Evolutionary conservation across 2,888 invertebrate species (phyloP), one percentile per base, ranked within the genome.

Genomic region (Yponomeuta plumbellus): DNA sequence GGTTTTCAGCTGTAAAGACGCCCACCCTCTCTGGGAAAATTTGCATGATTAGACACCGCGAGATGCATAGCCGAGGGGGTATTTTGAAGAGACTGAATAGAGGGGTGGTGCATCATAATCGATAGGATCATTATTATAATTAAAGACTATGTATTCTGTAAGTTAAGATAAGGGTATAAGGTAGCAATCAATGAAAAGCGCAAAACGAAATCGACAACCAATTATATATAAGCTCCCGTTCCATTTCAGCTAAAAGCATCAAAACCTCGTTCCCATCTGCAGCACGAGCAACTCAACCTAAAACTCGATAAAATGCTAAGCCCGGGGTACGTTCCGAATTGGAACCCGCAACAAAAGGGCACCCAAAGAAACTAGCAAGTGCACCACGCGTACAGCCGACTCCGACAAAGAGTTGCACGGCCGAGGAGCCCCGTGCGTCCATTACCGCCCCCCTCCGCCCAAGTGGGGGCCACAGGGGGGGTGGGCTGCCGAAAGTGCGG

Each of bases 361-460:
- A 83, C 84, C 85, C 87, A 88, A 89, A 89, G 90, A 90, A 89
- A 88, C 80, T 84, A 83, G 84, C 85, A 85, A 88, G 88, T 85
- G 86, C 84, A 23, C 64, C 66, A 89, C 88, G 90, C 89, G 86
- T 87, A 83, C 84, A 82, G 80, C 84, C 84, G 78, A 26, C 76
- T 82, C 85, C 84, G 87, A 88, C 86, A 88, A 86, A 87, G 85
- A 82, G 84, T 67, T 68, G 67, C 83, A 84, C 80, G 82, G 80
- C 83, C 81, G 85, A 82, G 81, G 83, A 85, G 86, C 85, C 84
- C 85, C 85, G 80, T 89, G 90, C 90, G 90, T 90, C 90, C 90
- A 88, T 89, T 87, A 87, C 88, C 84, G n/a, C 59, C 64, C 64
- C 66, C 65, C 64, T 13, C 83, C 81, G 81, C 72, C 68, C 73